phyloP scores from a whole-genome alignment of 2,797 vertebrate genomes.

The Carcharodon carcharias region DNA sequence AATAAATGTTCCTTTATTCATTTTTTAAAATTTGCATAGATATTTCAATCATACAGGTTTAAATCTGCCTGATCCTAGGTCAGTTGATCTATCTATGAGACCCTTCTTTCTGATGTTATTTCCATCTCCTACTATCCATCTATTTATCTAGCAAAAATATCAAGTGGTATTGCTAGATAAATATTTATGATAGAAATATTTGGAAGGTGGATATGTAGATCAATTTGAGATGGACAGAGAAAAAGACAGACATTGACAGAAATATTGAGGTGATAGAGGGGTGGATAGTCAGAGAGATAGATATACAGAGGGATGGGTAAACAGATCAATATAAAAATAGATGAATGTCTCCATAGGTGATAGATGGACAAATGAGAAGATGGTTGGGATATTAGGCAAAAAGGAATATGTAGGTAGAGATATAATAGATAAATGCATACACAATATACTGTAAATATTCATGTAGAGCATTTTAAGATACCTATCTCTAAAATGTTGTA shows the following conservation, averaged over 20 bases:
- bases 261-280: not conserved
- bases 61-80: not conserved
- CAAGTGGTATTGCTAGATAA: not conserved
- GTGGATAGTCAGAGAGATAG: not conserved
- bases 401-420: not conserved
- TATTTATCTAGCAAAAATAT: not conserved
- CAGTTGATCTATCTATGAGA: not conserved
- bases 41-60: not conserved
- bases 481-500: not conserved
- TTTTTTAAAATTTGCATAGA: not conserved
- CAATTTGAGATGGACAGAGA: not conserved
- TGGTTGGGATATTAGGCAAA: not conserved
- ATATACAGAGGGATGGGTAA: not conserved
- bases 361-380: not conserved
- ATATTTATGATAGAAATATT: not conserved
- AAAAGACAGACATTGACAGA: not conserved
- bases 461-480: not conserved
- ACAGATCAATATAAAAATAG: not conserved
- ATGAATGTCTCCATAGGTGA: not conserved
- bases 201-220: not conserved
- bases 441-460: not conserved
- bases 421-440: not conserved
- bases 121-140: not conserved
- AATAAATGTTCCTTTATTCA: not conserved
- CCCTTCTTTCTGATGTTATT: not conserved